Conservation (phyloP, 2,113 vertebrate genomes). For the Trachemys scripta region DNA sequence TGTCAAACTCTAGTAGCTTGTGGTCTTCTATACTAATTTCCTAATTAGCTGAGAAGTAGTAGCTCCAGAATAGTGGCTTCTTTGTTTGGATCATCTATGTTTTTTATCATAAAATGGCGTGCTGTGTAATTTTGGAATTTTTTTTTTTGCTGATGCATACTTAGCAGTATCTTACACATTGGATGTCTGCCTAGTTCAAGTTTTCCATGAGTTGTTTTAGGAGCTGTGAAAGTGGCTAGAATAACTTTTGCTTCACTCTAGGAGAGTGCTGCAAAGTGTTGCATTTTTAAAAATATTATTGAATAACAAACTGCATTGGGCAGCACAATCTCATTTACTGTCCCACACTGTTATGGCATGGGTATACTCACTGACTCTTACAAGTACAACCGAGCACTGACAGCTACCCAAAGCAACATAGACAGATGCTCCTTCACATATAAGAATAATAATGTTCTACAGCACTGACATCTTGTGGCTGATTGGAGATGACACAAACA, state of each 20-base stretch:
- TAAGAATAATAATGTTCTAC: constrained; percentile 56
- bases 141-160: background rate
- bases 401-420: background rate
- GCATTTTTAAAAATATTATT: background rate
- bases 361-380: background rate
- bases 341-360: background rate
- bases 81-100: background rate
- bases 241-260: background rate
- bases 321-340: background rate
- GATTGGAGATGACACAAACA: constrained; percentile 30
- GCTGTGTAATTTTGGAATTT: background rate
- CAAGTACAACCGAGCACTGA: background rate
- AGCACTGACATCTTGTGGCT: constrained; percentile 77
- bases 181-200: background rate
- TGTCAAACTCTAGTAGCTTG: background rate
- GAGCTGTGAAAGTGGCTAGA: background rate
- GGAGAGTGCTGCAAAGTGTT: background rate
- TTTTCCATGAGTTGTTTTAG: background rate
- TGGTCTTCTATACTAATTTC: background rate
- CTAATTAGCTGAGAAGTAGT: background rate
- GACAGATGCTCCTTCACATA: background rate
- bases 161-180: background rate
- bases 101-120: background rate
- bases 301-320: background rate
- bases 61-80: background rate